phyloP scores from a whole-genome alignment of 2,888 invertebrate species.

The Melieria crassipennis region DNA sequence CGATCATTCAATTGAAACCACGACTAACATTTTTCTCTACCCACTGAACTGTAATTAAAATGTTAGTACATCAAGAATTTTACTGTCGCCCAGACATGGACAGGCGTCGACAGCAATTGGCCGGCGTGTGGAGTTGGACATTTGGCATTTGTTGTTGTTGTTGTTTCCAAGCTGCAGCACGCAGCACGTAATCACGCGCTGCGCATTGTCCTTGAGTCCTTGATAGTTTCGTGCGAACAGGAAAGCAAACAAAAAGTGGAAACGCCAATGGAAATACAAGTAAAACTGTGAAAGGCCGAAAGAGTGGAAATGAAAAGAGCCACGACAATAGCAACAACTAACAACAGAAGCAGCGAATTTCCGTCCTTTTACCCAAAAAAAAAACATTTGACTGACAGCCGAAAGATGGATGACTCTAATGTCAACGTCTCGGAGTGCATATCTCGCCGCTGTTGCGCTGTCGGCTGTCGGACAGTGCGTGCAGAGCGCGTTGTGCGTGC shows the following conservation, averaged over 20 bases:
- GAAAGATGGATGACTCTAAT: constrained; percentile 55
- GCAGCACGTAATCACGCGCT: constrained; percentile 27
- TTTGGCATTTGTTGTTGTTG: neutral
- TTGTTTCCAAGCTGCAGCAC: neutral
- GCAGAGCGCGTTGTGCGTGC: neutral
- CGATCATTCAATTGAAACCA: no score
- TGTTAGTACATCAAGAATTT: neutral
- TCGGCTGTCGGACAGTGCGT: neutral
- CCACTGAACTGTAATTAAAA: neutral
- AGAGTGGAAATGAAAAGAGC: neutral
- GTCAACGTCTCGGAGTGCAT: constrained; percentile 45
- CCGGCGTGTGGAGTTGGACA: no score
- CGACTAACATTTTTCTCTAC: neutral
- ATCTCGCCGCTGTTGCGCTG: constrained; percentile 29
- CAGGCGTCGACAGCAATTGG: no score
- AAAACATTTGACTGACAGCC: constrained; percentile 49
- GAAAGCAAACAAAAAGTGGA: neutral
- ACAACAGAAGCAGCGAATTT: constrained; percentile 19
- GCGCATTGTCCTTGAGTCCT: constrained; percentile 21
- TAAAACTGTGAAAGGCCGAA: constrained; percentile 9
- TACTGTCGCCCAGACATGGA: neutral
- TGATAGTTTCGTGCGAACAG: constrained; percentile 8
- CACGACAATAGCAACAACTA: constrained; percentile 4
- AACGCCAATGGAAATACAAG: neutral
- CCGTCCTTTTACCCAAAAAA: constrained; percentile 37